Evolutionary conservation across 2,113 vertebrate species (phyloP).

Genomic region (Tauraco erythrolophus): DNA sequence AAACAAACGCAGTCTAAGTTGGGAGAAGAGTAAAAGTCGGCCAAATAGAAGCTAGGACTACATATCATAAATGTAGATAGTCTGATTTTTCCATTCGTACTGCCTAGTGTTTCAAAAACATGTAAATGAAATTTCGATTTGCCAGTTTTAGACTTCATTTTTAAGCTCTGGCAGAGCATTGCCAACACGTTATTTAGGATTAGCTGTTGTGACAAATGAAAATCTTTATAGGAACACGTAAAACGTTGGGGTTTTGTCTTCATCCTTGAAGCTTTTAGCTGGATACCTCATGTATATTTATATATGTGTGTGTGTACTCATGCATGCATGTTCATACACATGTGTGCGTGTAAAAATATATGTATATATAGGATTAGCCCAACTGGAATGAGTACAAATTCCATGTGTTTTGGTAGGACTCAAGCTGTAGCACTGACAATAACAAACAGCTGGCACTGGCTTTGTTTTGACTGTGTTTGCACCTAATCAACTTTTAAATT

Average conservation of each 20-base stretch:
- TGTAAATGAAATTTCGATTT: neutral
- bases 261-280: neutral
- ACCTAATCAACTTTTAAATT: neutral
- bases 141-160: neutral
- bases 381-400: neutral
- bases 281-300: accelerated
- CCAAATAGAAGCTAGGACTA: neutral
- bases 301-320: neutral
- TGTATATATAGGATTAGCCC: neutral
- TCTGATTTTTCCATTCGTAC: neutral
- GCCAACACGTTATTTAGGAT: accelerated
- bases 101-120: neutral
- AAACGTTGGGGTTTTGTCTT: neutral
- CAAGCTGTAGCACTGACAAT: neutral
- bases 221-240: neutral
- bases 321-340: neutral
- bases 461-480: neutral
- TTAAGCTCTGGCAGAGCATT: neutral
- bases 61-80: neutral
- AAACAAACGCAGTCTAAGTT: constrained; percentile 12
- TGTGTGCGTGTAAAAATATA: accelerated
- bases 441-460: neutral
- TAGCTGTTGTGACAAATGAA: neutral
- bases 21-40: neutral
- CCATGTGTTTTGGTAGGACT: neutral